Percentiles rank a stretch among this genome's conserved stretches.
These are phyloP conservation scores for Andrena dorsata DNA, from an alignment of 2,888 invertebrate species.

Conservation along the genomic window DNA sequence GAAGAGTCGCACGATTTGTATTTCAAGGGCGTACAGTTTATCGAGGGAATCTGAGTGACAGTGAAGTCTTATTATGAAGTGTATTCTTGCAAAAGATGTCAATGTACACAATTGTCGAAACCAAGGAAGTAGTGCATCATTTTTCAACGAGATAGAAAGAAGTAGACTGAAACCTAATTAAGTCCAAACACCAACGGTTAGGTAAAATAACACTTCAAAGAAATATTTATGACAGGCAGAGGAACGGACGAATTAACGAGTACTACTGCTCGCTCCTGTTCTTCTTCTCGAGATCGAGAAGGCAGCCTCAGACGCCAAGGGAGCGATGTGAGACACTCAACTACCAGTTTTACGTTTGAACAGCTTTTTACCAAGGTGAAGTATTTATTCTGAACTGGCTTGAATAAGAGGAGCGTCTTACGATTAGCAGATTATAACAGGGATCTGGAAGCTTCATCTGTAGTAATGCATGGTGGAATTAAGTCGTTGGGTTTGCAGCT, in stretches of 20 bases:
- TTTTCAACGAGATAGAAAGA: no score
- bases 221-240: slow-evolving; percentile 12
- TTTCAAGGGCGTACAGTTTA: no score
- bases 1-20: no score
- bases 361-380: slow-evolving; percentile 9
- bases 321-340: not conserved
- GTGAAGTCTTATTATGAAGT: no score
- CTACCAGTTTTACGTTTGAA: slow-evolving; percentile 4
- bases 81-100: no score
- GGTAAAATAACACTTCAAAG: slow-evolving; percentile 15
- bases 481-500: slow-evolving; percentile 13
- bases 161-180: not conserved
- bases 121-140: no score
- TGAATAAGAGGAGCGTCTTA: not conserved
- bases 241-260: slow-evolving; percentile 22
- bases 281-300: slow-evolving; percentile 11
- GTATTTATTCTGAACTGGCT: not conserved
- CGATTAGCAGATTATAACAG: slow-evolving; percentile 18
- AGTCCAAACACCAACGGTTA: slow-evolving; percentile 12
- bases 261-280: slow-evolving; percentile 1
- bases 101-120: no score
- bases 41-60: no score
- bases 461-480: not conserved
- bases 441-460: slow-evolving; percentile 9
- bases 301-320: not conserved